Conservation (phyloP, 1,140 invertebrate genomes). For the Drosophila orena region DNA sequence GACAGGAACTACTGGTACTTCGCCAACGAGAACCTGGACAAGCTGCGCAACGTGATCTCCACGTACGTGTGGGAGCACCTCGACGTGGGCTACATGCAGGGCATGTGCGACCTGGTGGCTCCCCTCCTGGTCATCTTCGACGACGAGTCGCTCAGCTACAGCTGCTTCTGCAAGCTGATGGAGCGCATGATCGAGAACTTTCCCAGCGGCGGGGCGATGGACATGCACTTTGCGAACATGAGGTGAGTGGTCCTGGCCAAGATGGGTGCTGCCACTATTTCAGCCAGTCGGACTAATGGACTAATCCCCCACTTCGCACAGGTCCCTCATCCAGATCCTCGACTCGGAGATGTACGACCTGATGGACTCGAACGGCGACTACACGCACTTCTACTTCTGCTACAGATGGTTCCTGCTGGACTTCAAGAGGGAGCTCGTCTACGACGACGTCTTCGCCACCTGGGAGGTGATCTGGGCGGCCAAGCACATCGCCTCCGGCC, state of each 20-base stretch:
- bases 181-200: constrained; percentile 95
- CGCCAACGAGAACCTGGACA: constrained; percentile 94
- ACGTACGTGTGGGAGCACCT: constrained; percentile 98
- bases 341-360: constrained; percentile 97
- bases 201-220: constrained; percentile 96
- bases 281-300: no score
- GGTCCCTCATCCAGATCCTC: constrained; percentile 93
- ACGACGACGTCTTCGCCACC: constrained; percentile 96
- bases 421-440: constrained; percentile 93
- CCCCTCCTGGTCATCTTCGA: constrained; percentile 96
- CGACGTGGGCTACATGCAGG: constrained; percentile 95
- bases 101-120: constrained; percentile 98
- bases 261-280: no score
- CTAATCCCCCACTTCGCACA: constrained; percentile 57
- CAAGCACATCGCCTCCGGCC: constrained; percentile 91
- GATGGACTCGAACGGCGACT: constrained; percentile 97
- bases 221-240: constrained; percentile 98
- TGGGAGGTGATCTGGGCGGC: constrained; percentile 99
- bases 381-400: constrained; percentile 98
- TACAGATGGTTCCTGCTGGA: constrained; percentile 95
- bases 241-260: no score
- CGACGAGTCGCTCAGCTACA: constrained; percentile 96
- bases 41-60: constrained; percentile 98
- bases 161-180: constrained; percentile 96
- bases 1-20: constrained; percentile 98